Evolutionary conservation across 2,797 vertebrate genomes (phyloP).

Genomic region (Sebastes reedi): DNA sequence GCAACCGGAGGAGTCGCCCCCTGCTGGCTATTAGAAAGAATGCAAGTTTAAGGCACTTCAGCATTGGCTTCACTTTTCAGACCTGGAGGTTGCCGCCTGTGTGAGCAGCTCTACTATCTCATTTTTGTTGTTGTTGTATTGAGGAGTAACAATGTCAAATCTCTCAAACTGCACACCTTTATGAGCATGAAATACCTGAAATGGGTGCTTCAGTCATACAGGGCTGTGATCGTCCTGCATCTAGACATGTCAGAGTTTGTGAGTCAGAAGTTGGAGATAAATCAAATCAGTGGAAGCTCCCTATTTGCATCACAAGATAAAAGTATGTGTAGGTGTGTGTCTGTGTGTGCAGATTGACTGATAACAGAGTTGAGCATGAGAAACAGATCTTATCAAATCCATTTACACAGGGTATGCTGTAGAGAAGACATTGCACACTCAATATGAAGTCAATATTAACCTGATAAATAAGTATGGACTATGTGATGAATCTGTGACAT

Average conservation of each 20-base stretch:
- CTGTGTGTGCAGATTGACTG: neutral
- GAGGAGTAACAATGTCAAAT: neutral
- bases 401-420: slow-evolving; percentile 36
- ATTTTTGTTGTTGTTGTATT: neutral
- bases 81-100: neutral
- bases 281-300: neutral
- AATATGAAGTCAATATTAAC: slow-evolving; percentile 48
- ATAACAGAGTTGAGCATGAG: slow-evolving; percentile 30
- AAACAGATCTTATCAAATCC: slow-evolving; percentile 55
- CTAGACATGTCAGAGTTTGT: neutral
- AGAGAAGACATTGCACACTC: slow-evolving; percentile 46
- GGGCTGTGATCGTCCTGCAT: neutral
- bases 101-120: neutral
- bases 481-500: slow-evolving; percentile 31
- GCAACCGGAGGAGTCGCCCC: neutral
- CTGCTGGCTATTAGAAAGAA: too few species aligned
- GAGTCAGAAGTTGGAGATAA: slow-evolving; percentile 9
- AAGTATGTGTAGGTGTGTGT: neutral
- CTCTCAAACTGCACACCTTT: neutral
- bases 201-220: neutral
- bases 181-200: neutral
- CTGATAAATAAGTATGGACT: slow-evolving; percentile 22
- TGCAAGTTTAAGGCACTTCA: neutral
- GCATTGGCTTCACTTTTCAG: neutral
- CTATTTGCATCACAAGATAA: slow-evolving; percentile 13